Base-by-base conservation (phyloP, 2,113 vertebrate species). In the Nothobranchius kuhntae region DNA sequence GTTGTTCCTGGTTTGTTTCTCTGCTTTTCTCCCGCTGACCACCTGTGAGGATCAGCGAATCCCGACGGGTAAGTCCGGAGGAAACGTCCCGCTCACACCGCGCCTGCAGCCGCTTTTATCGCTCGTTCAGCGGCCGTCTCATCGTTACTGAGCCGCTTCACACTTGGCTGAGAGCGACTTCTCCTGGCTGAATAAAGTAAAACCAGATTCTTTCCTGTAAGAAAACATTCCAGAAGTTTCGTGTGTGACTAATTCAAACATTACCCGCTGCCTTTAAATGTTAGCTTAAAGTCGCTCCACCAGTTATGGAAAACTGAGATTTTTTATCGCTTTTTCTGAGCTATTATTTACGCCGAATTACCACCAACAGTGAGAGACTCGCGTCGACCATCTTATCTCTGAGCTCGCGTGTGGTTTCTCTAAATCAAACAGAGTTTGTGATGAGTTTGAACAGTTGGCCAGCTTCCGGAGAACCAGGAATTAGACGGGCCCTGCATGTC, bases 51-150 rank as follows among this genome's bases (percentile, higher is more conserved):
- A 85, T 51, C 56, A 71, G 72, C 73, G 53, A 9, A 24, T 82
- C 48, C 75, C 83, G 4, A 78, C 90, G 72, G 92, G 93, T 93
- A 80, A 79, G 80, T 8, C 0, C 38, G 38, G 38, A 9, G 9
- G 38, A n/a, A 21, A 30, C 4, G 3, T 30, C 30, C 30, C 30
- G 30, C 4, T 52, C 13, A 3, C 15, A 13, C n/a, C n/a, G 6
- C 10, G 6, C 15, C 36, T 15, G 30, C 30, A 26, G 17, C 46
- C 24, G 38, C 21, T 26, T 8, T 12, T 17, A 36, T 40, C 58
- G 42, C 24, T 46, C 24, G 9, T 13, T 2, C 4, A 1, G n/a
- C 7, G 9, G 9, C 52, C 11, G 30, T 35, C 44, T 47, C 44
- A 1, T 7, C 12, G 36, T 35, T n/a, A 13, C 14, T 7, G 30